Base-by-base conservation (phyloP, 2,888 invertebrate species). In the Alsophila aescularia region DNA sequence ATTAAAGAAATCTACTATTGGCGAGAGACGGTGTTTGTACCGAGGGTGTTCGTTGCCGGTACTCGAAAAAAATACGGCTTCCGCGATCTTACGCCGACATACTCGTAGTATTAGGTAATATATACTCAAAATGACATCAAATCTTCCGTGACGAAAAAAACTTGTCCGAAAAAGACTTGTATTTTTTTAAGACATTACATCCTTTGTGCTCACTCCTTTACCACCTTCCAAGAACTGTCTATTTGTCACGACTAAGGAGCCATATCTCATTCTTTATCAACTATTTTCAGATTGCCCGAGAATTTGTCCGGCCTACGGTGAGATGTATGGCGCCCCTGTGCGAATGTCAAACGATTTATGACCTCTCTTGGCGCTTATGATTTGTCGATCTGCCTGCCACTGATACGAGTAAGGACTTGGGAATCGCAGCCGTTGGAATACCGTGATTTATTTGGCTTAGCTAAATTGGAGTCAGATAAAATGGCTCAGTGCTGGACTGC, bases 221-320 rank as follows among this genome's bases (percentile, higher is more conserved):
- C 29, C 50, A 41, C 42, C 31, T 31, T 31, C 29, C 31, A 50
- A 55, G 40, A 56, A 31, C 47, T 41, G 1, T 48, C 43, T 55
- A 58, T 69, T 75, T 71, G 69, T 75, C 73, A 73, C 56, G 61
- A 61, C 62, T 64, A 64, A 35, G 64, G 60, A 48, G 62, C 66
- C 74, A 79, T 83, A 80, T 73, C 75, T 66, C 59, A 67, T 79
- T 75, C 81, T 83, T 82, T 85, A 87, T 85, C 72, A 73, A 50
- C 61, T 50, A 66, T 64, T 64, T 59, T 70, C 57, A 60, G 71
- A 81, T 72, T 73, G 68, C 57, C 64, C 62, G 75, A 71, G 81
- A 75, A 85, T 86, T 86, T 86, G 87, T 85, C 81, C 74, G 72
- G 79, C 77, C 75, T 67, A 74, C 73, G 73, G 65, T 29, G 69